Percentiles rank a stretch among this genome's conserved stretches.
Evolutionary conservation across 1,140 invertebrate genomes (phyloP).

Genomic region (Oedothorax gibbosus): DNA sequence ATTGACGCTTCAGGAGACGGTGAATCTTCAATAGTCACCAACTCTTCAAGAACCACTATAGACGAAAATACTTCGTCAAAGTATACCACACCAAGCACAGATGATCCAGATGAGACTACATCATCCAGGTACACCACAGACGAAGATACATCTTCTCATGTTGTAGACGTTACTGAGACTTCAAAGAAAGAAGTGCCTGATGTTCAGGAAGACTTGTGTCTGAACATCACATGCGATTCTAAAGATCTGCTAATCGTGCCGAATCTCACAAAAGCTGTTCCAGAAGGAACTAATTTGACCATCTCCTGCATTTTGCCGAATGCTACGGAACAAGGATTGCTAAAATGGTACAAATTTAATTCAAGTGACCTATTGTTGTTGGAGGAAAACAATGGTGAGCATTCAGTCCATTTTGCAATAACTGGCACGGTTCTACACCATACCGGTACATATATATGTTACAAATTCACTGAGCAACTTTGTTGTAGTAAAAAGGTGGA

Average conservation of each 20-base stretch:
- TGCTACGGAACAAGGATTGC: neutral
- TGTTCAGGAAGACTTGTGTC: neutral
- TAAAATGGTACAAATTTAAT: constrained; percentile 26
- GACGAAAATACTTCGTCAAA: neutral
- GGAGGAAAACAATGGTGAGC: neutral
- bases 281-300: constrained; percentile 26
- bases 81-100: neutral
- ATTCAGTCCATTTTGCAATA: constrained; percentile 8
- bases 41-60: neutral
- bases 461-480: neutral
- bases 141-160: constrained; percentile 6
- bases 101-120: neutral
- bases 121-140: neutral
- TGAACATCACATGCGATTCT: constrained; percentile 20
- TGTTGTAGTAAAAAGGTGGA: constrained; percentile 21
- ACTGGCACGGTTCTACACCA: neutral
- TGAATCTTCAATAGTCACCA: neutral
- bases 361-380: neutral
- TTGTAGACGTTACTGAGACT: neutral
- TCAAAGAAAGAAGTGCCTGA: constrained; percentile 4
- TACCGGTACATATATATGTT: constrained; percentile 28
- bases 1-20: neutral
- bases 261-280: neutral
- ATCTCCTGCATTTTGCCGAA: neutral
- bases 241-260: neutral